Percentiles rank a stretch among this genome's conserved stretches.
Evolutionary conservation across 2,797 vertebrate genomes (phyloP).

Genomic region (Sebastes hopkinsi): DNA sequence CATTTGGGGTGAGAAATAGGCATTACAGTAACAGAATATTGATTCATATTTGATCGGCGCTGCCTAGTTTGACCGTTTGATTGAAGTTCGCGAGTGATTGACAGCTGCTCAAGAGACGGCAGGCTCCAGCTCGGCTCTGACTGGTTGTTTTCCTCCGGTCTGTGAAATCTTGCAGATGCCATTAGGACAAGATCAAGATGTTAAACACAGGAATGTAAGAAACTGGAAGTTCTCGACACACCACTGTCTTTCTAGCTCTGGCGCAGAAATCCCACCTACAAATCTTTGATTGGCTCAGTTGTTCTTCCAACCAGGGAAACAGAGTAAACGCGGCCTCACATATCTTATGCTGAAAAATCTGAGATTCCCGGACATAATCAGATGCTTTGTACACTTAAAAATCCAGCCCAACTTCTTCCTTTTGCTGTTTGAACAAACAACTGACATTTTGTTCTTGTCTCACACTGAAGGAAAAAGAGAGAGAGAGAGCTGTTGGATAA

Average conservation of each 20-base stretch:
- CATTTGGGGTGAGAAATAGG: no score
- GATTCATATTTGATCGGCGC: no score
- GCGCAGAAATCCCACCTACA: background rate
- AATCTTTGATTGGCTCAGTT: background rate
- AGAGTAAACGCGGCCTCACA: background rate
- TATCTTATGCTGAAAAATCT: background rate
- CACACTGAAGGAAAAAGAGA: background rate
- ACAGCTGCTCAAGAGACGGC: no score
- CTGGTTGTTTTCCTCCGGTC: no score
- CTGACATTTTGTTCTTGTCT: background rate
- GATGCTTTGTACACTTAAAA: background rate
- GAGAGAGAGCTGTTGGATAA: slow-evolving; percentile 9
- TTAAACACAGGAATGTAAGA: background rate
- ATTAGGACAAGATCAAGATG: no score
- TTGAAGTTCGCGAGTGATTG: no score
- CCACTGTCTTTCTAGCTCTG: background rate
- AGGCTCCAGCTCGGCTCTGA: no score
- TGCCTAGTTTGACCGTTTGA: no score
- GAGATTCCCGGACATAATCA: background rate
- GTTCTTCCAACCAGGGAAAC: background rate
- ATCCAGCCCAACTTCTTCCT: background rate
- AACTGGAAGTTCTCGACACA: background rate
- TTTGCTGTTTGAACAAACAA: background rate
- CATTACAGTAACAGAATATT: no score
- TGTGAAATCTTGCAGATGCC: no score